Evolutionary conservation across 2,797 vertebrate genomes (phyloP).

Genomic region (Xerus rutilus): DNA sequence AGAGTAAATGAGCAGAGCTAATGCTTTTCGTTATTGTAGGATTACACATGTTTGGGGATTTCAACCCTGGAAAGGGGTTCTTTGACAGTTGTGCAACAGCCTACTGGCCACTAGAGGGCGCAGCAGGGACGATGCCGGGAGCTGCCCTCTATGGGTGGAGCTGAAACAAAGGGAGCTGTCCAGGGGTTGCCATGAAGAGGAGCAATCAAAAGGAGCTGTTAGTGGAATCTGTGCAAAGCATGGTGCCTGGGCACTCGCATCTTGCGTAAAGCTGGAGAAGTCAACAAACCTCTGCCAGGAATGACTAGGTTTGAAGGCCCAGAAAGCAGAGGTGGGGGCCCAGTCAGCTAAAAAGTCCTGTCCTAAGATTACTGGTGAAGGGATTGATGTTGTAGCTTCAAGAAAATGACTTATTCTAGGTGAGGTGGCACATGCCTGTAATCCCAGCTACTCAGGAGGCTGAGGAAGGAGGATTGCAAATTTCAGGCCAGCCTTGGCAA

Average conservation of each 20-base stretch:
- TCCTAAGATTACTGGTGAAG: neutral
- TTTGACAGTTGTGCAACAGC: neutral
- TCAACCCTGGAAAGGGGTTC: neutral
- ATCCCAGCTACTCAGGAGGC: too few relatives aligned
- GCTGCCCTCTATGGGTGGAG: neutral
- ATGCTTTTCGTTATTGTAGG: neutral
- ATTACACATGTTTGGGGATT: neutral
- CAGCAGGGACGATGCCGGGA: neutral
- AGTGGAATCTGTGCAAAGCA: neutral
- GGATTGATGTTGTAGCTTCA: neutral
- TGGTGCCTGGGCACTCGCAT: too few relatives aligned
- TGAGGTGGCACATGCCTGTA: neutral
- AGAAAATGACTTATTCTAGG: neutral
- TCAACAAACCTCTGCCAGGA: neutral
- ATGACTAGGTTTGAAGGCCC: neutral
- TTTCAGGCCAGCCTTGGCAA: neutral
- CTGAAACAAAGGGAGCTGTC: neutral
- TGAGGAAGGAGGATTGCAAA: neutral
- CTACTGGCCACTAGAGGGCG: constrained; percentile 69
- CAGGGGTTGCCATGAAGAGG: neutral
- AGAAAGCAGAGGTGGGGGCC: neutral
- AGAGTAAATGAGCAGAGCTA: neutral
- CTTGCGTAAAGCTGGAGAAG: neutral
- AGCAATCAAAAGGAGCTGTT: neutral
- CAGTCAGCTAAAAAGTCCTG: neutral